phyloP scores from a whole-genome alignment of 2,888 invertebrate genomes.

The Dastarcus helophoroides region DNA sequence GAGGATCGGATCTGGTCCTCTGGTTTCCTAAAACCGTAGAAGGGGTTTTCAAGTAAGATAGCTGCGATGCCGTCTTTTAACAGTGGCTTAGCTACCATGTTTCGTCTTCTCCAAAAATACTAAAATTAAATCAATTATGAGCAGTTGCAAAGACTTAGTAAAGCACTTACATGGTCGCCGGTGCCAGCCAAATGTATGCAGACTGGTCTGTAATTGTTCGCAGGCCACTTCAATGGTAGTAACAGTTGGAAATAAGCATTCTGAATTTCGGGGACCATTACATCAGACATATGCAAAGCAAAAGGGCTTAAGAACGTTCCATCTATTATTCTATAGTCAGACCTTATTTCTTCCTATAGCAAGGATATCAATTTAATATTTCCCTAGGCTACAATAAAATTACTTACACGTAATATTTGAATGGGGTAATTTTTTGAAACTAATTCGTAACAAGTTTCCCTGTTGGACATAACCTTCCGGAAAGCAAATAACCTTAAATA shows the following conservation, averaged over 20 bases:
- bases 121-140: slow-evolving; percentile 34
- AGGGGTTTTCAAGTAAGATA: slow-evolving; percentile 93
- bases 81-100: slow-evolving; percentile 82
- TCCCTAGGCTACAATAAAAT: neutral
- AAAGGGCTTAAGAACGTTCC: slow-evolving; percentile 84
- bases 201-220: slow-evolving; percentile 59
- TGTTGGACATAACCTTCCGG: slow-evolving; percentile 72
- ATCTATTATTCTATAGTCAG: slow-evolving; percentile 66
- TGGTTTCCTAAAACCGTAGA: slow-evolving; percentile 83
- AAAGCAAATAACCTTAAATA: slow-evolving; percentile 82
- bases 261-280: slow-evolving; percentile 73
- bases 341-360: slow-evolving; percentile 66
- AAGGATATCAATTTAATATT: slow-evolving; percentile 16
- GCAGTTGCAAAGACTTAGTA: too few relatives aligned
- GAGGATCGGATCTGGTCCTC: slow-evolving; percentile 78
- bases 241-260: slow-evolving; percentile 77
- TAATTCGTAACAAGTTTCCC: slow-evolving; percentile 70
- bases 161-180: slow-evolving; percentile 81
- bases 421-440: slow-evolving; percentile 76
- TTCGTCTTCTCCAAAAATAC: slow-evolving; percentile 85
- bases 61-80: slow-evolving; percentile 87
- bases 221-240: slow-evolving; percentile 68
- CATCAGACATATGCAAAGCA: slow-evolving; percentile 67
- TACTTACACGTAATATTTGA: slow-evolving; percentile 68
- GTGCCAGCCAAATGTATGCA: slow-evolving; percentile 96